Conservation (phyloP, 2,113 vertebrate genomes). For the Aramus guarauna region DNA sequence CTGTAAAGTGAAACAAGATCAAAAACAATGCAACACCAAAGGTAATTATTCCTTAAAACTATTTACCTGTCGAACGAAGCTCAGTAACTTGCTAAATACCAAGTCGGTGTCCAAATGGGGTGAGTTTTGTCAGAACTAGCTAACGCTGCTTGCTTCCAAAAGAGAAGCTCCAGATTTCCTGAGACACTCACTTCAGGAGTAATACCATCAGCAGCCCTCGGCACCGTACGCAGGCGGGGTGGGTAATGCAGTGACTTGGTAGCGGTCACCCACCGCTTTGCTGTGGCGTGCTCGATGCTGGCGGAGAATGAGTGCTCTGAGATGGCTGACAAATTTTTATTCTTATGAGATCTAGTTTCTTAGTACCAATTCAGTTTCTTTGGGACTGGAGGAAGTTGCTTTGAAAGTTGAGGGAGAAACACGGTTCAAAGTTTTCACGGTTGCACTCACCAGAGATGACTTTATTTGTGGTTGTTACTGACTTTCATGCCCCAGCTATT, state of each 20-base stretch:
- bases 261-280: neutral
- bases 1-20: neutral
- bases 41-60: neutral
- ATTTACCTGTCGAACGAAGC: neutral
- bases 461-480: neutral
- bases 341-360: neutral
- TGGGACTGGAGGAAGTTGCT: neutral
- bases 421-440: neutral
- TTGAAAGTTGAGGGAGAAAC: neutral
- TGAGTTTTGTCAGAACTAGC: neutral
- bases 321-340: neutral
- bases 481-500: constrained; percentile 30
- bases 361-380: neutral
- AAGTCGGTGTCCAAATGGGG: neutral
- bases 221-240: neutral
- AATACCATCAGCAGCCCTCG: neutral
- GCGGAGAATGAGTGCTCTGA: neutral
- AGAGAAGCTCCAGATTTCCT: neutral
- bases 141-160: neutral
- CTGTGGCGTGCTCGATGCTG: neutral
- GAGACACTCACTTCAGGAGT: neutral
- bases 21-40: neutral
- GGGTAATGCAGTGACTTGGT: neutral
- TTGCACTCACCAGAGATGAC: neutral
- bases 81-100: neutral